Conservation (phyloP, 53 echinoderm and acorn worm genomes). For the Echinarachnius parma region DNA sequence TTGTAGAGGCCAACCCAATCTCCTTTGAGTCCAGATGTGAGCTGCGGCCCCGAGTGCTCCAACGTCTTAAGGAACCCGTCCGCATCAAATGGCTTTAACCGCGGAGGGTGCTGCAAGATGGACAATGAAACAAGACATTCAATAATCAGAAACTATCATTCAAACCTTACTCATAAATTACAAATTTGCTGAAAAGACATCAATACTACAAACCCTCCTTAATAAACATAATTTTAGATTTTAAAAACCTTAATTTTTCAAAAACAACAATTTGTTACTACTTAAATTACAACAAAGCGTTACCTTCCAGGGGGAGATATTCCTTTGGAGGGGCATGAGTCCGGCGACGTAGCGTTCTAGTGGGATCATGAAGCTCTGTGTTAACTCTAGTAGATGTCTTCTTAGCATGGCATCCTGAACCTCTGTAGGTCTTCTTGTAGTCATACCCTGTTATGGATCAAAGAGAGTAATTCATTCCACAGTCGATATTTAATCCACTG, state of each 20-base stretch:
- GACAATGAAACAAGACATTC: too few relatives aligned
- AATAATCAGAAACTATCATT: too few relatives aligned
- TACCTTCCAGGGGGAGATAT: slow-evolving; percentile 97
- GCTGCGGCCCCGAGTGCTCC: slow-evolving; percentile 97
- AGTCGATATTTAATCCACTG: too few relatives aligned
- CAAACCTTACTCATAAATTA: too few relatives aligned
- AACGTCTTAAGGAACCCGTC: slow-evolving; percentile 90
- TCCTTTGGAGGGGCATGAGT: slow-evolving; percentile 83
- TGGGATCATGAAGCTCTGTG: slow-evolving; percentile 89
- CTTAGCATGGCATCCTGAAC: slow-evolving; percentile 97
- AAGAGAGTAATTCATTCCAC: too few relatives aligned
- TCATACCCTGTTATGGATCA: slow-evolving; percentile 94
- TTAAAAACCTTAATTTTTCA: too few relatives aligned
- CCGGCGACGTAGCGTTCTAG: slow-evolving; percentile 86
- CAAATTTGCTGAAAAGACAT: too few relatives aligned
- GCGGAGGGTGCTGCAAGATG: slow-evolving; percentile 77
- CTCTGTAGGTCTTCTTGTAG: slow-evolving; percentile 86
- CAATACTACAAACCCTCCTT: too few relatives aligned
- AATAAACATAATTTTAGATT: too few relatives aligned
- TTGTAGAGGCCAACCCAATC: slow-evolving; percentile 97
- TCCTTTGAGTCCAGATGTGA: slow-evolving; percentile 95
- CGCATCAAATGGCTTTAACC: slow-evolving; percentile 89
- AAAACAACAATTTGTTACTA: too few relatives aligned
- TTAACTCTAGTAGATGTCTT: slow-evolving; percentile 82
- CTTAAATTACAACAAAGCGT: too few relatives aligned